Conservation (phyloP, 2,888 invertebrate species). For the Dysmachus trigonus region DNA sequence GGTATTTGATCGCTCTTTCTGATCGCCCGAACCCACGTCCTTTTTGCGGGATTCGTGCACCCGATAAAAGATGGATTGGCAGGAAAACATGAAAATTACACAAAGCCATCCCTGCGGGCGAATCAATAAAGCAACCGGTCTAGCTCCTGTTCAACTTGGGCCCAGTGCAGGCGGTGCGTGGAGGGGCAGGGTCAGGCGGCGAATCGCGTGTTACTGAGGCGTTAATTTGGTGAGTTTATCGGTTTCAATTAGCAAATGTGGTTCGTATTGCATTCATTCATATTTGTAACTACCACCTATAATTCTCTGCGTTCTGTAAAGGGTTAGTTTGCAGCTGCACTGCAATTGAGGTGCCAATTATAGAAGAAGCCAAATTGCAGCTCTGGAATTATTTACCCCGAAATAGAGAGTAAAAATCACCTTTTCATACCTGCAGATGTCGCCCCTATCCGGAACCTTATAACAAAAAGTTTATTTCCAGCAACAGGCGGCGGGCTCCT, state of each 20-base stretch:
- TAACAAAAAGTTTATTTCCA: neutral
- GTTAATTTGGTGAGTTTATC: neutral
- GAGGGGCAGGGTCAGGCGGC: neutral
- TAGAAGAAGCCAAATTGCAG: neutral
- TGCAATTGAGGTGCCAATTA: neutral
- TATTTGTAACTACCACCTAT: neutral
- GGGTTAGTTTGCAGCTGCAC: neutral
- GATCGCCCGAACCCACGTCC: neutral
- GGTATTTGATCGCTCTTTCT: too few relatives aligned
- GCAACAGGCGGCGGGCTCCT: neutral
- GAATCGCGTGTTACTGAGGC: neutral
- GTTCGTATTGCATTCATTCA: neutral
- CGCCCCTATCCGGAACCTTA: too few relatives aligned
- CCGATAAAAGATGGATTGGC: neutral
- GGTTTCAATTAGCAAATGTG: neutral
- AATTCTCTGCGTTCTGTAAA: neutral
- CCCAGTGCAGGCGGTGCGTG: neutral
- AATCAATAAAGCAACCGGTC: neutral
- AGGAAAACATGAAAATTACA: slow-evolving; percentile 24
- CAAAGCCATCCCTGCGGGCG: slow-evolving; percentile 1
- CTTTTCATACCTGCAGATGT: neutral
- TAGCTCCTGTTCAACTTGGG: neutral
- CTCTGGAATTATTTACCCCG: neutral
- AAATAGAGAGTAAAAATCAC: neutral
- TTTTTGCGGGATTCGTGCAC: neutral